Evolutionary conservation across 2,113 vertebrate genomes (phyloP), one percentile per base, ranked within the genome.

Genomic region (Telmatochromis sp.): DNA sequence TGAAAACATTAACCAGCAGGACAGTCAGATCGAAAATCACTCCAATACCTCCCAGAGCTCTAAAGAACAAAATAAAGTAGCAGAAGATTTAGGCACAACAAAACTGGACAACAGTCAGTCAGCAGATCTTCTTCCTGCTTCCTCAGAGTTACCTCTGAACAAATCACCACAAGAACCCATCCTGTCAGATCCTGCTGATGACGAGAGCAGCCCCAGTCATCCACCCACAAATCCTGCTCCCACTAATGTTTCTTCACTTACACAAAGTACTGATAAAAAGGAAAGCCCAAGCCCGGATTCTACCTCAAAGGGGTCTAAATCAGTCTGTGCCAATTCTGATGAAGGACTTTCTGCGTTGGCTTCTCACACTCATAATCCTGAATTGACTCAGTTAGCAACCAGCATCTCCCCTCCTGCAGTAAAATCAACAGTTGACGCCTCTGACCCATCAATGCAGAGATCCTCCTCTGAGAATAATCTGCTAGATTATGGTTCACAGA

Each of bases 31-130:
- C 31, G 60, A 75, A 55, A 68, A 21, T 35, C 81, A 85, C 31
- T 11, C 83, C 3, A 86, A 12, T 13, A 31, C 53, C 4, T 26
- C 55, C 11, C 54, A 87, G 54, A 87, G 58, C 28, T 58, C 55
- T 75, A 57, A 85, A 80, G 78, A 82, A 33, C 53, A 94, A 84
- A 37, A 23, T 9, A 84, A 75, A 63, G 78, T 82, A 79, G 93
- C 84, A 33, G 84, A 91, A 37, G 96, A 97, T 92, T 83, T 94
- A n/a, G 94, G 96, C 87, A 96, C 95, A 53, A 95, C 81, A 7
- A 84, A 95, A 40, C 13, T 83, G 31, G 87, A 93, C 58, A 93
- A 92, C 47, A 93, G 87, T 26, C 91, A 82, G 37, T 45, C 23
- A 65, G 86, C 28, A 85, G 84, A 26, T 85, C 82, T 1, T 89